These are phyloP conservation scores for Arbacia lixula DNA, from an alignment of 53 echinoderm and acorn worm species.

Conservation along the genomic window DNA sequence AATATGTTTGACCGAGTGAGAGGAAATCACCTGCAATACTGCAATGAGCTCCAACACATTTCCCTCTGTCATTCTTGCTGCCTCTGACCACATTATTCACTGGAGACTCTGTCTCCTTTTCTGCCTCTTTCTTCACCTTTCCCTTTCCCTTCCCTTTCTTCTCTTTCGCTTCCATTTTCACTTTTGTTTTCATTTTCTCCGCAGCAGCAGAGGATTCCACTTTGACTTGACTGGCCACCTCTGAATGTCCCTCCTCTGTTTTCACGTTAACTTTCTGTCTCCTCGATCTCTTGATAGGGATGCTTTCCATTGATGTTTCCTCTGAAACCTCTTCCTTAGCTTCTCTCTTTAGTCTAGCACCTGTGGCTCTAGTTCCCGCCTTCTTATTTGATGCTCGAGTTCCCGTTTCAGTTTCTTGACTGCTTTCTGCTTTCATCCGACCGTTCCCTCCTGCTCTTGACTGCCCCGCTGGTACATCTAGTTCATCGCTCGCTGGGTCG, in stretches of 20 bases:
- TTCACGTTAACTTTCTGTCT: background rate
- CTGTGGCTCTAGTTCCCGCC: too few species aligned
- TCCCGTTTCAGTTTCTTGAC: too few species aligned
- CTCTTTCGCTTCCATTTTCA: conserved; percentile 7
- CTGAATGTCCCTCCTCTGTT: background rate
- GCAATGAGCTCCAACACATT: conserved; percentile 95
- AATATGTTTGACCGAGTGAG: background rate
- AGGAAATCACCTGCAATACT: conserved; percentile 88
- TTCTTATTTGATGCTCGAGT: too few species aligned
- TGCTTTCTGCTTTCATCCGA: too few species aligned
- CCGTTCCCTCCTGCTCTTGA: background rate
- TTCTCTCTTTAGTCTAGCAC: background rate
- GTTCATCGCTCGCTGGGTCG: background rate
- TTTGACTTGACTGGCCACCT: background rate
- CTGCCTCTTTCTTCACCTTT: too few species aligned
- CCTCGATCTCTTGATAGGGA: background rate
- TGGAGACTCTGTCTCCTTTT: background rate
- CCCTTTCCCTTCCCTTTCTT: conserved; percentile 1
- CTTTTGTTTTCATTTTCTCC: too few species aligned
- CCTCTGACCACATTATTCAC: background rate
- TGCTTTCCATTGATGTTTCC: background rate
- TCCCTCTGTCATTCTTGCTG: conserved; percentile 35
- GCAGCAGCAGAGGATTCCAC: too few species aligned
- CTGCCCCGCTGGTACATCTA: background rate
- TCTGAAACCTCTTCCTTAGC: background rate